These are phyloP conservation scores for Coreoperca whiteheadi DNA, from an alignment of 2,113 vertebrate species.

Conservation along the genomic window DNA sequence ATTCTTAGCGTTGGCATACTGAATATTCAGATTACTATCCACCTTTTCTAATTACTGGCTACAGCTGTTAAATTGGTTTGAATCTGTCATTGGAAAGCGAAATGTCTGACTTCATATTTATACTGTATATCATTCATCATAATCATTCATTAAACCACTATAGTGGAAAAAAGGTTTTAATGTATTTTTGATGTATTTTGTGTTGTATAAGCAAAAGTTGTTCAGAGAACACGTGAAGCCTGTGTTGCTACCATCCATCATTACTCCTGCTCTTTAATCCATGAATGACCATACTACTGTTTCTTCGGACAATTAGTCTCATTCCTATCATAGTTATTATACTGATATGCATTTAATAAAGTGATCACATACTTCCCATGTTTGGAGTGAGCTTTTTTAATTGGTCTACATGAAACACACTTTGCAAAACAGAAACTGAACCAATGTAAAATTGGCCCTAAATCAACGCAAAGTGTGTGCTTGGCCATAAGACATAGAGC, in stretches of 20 bases:
- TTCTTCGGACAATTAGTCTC: slow-evolving; percentile 61
- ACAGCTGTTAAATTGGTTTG: neutral
- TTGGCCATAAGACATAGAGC: neutral
- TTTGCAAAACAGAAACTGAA: neutral
- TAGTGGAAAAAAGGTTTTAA: slow-evolving; percentile 29
- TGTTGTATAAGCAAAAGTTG: slow-evolving; percentile 17
- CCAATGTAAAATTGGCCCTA: neutral
- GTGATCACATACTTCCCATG: slow-evolving; percentile 50
- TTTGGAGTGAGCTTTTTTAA: neutral
- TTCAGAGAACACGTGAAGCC: slow-evolving; percentile 23
- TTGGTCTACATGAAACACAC: neutral
- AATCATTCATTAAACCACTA: slow-evolving; percentile 46
- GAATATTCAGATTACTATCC: neutral
- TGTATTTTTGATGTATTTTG: slow-evolving; percentile 35
- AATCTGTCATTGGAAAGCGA: neutral
- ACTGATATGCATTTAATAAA: slow-evolving; percentile 71
- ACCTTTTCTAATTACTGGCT: neutral
- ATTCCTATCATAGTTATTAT: slow-evolving; percentile 49
- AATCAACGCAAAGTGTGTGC: neutral
- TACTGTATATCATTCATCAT: slow-evolving; percentile 42
- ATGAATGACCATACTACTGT: slow-evolving; percentile 76
- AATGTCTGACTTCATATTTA: slow-evolving; percentile 25
- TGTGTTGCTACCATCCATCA: slow-evolving; percentile 38
- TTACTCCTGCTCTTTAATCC: slow-evolving; percentile 51
- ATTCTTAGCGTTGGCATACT: neutral